phyloP scores from a whole-genome alignment of 2,797 vertebrate species.

The Enteromius trimaculatus region DNA sequence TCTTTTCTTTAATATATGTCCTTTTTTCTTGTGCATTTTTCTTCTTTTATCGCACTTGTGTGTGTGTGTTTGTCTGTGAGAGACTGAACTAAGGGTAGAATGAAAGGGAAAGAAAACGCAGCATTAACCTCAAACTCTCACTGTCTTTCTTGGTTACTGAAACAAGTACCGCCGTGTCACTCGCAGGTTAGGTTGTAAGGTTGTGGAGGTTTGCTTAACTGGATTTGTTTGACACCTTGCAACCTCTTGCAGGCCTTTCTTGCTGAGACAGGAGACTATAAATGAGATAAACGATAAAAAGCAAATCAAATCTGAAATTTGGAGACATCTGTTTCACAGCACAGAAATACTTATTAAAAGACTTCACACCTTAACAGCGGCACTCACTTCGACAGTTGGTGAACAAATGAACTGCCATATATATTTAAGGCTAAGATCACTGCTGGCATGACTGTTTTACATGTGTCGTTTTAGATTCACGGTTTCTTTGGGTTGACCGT shows the following conservation, averaged over 20 bases:
- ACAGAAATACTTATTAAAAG: conserved; percentile 53
- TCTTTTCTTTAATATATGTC: neutral
- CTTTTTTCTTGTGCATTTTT: neutral
- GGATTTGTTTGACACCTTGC: conserved; percentile 39
- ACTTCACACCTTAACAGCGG: conserved; percentile 45
- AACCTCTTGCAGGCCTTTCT: conserved; percentile 3
- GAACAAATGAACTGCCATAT: conserved; percentile 44
- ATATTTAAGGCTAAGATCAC: conserved; percentile 42
- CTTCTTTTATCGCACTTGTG: neutral
- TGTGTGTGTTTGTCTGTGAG: neutral
- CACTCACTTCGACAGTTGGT: conserved; percentile 4
- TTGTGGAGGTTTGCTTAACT: conserved; percentile 43
- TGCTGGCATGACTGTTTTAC: conserved; percentile 20
- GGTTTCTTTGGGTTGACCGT: neutral
- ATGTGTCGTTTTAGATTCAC: conserved; percentile 14
- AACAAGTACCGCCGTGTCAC: conserved; percentile 29
- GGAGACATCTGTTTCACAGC: conserved; percentile 57
- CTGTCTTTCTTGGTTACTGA: conserved; percentile 40
- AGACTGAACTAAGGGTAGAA: conserved; percentile 8
- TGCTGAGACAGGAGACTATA: neutral
- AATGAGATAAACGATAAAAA: conserved; percentile 39
- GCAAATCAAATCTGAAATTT: conserved; percentile 55
- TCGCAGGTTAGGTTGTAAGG: conserved; percentile 16
- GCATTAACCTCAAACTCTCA: conserved; percentile 17
- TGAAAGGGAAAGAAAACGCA: conserved; percentile 1